Base-by-base conservation (phyloP, 2,888 invertebrate species). In the Odontomyia ornata region DNA sequence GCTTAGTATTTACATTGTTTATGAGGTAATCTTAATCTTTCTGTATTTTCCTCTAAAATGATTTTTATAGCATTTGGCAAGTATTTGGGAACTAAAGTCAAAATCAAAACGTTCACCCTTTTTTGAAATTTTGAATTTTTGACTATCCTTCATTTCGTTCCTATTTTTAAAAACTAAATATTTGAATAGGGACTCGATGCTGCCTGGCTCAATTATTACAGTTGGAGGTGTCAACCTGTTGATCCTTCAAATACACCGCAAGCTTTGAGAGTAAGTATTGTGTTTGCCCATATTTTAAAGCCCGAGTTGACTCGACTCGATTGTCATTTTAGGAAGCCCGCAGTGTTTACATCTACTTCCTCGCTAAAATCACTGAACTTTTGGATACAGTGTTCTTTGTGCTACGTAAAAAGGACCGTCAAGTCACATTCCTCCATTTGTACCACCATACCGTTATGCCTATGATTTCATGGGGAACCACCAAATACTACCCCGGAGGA, bases 381-480 rank as follows among this genome's bases (percentile, higher is more conserved):
- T 89, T 96, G 72, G 97, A 97, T 84, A 97, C 97, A 0, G 91
- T 97, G 25, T 97, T 97, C 89, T 98, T 98, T 87, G 94, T 97
- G 21, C 88, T 97, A 82, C 90, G 97, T 75, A 98, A 98, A 88
- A 97, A 97, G 83, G 91, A 95, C 80, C 91, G 91, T 7, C 97
- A 98, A 87, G 92, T 97, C 72, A 93, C 95, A 0, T 95, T 95
- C 85, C 90, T 98, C 75, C 97, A 98, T 83, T 90, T 97, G 82
- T 96, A 97, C 84, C 98, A 98, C 85, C 97, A 98, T 84, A 95
- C 96, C 0, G 94, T 96, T 62, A 98, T 98, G 97, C 96, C 97
- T 1, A 90, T 96, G 90, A 92, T 95, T 82, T 94, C 95, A 75
- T 98, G 97, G 97, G 95, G 95, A 64, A 94, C 93, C 15, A 94